Evolutionary conservation across 2,888 invertebrate genomes (phyloP), one percentile per base, ranked within the genome.

Genomic region (Dione juno): DNA sequence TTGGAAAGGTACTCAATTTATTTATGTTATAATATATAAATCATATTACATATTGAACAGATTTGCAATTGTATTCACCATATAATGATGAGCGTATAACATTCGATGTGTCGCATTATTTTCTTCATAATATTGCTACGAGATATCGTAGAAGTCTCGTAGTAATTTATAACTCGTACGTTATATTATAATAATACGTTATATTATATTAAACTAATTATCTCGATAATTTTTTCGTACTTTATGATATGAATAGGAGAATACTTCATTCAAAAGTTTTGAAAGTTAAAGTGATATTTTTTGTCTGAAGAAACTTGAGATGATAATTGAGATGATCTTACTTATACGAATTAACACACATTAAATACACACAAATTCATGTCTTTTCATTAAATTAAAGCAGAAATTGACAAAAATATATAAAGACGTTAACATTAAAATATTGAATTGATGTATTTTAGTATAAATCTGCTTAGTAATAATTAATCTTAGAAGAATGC

Each of bases 351-450:
- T 28, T 5, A 19, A n/a, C 16, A 48, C 16, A 19, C 35, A 37
- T 37, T 54, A 16, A 16, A 50, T 50, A 50, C 21, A 16, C 10
- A 37, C 16, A 37, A 35, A 35, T 37, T 54, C 54, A 54, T 35
- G 54, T 54, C n/a, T 35, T 28, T 54, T 54, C 35, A 54, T 54
- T 54, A 9, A 54, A 10, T 11, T 37, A 9, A 37, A 54, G 54
- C 16, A 35, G 16, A 8, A 9, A 54, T 54, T 35, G 8, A 10
- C 11, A 37, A 54, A 54, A 16, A 6, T 16, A 35, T 54, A 35
- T 54, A 54, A 9, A 54, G 53, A 54, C 9, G 35, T 35, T 54
- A n/a, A 54, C n/a, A 54, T 14, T 54, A 10, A 54, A 54, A 54
- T n/a, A 54, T 14, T 35, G 9, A 35, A 35, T 54, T 35, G 8